A percentile compares a stretch with the other conserved stretches of the same genome.
These are phyloP conservation scores for Grammomys dolichurus DNA, from an alignment of 2,113 vertebrate species.

Conservation along the genomic window DNA sequence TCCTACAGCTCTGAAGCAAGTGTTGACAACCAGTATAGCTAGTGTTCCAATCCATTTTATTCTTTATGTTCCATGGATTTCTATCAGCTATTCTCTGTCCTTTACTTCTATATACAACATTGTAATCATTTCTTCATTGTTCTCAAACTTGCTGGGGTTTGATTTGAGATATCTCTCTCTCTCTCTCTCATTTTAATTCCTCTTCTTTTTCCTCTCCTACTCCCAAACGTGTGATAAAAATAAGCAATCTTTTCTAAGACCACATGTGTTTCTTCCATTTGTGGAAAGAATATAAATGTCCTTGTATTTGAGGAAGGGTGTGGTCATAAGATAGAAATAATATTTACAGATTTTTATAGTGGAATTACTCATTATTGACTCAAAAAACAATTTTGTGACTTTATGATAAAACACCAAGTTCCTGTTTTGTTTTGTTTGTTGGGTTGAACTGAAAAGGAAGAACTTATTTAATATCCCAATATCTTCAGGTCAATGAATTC, in stretches of 20 bases:
- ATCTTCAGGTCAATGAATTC: background rate
- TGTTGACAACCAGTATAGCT: background rate
- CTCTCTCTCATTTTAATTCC: background rate
- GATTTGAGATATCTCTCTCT: background rate
- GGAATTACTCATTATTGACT: background rate
- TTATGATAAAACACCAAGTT: slow-evolving; percentile 8
- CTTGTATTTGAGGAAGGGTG: background rate
- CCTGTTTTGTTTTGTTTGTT: background rate
- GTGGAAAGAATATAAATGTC: background rate
- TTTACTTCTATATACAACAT: background rate
- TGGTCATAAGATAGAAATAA: background rate
- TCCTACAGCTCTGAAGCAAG: background rate
- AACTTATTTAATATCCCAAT: slow-evolving; percentile 6
- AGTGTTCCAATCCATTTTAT: background rate
- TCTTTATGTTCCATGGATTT: background rate
- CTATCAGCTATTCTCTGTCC: background rate
- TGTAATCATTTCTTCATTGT: background rate
- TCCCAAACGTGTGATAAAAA: background rate
- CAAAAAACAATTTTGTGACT: background rate
- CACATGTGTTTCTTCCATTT: background rate
- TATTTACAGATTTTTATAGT: slow-evolving; percentile 6
- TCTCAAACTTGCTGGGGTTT: background rate
- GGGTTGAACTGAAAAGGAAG: background rate
- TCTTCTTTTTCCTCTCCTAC: too few species aligned
- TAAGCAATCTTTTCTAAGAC: background rate